Evolutionary conservation across 2,113 vertebrate species (phyloP).

Genomic region (Megaleporinus macrocephalus): DNA sequence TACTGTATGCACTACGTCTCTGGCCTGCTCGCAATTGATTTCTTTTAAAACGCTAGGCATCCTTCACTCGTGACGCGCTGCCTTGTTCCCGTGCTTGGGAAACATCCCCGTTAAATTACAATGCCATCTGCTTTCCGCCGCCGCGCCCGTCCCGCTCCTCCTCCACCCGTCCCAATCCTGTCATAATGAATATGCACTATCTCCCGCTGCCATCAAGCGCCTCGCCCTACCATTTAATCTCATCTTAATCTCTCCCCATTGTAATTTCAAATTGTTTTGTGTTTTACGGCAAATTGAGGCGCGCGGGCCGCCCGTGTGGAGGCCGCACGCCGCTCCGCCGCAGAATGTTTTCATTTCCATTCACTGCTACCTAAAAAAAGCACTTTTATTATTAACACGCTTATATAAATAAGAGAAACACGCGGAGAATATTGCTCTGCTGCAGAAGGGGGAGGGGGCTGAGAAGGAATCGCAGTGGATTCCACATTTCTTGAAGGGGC

Average conservation of each 20-base stretch:
- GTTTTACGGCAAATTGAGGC: slow-evolving; percentile 79
- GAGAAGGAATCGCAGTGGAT: background rate
- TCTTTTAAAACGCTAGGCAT: slow-evolving; percentile 71
- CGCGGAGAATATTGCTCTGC: slow-evolving; percentile 53
- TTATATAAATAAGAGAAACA: slow-evolving; percentile 70
- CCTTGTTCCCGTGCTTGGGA: slow-evolving; percentile 55
- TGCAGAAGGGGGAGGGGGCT: slow-evolving; percentile 26
- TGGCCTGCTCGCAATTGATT: slow-evolving; percentile 81
- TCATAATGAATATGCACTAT: slow-evolving; percentile 72
- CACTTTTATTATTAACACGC: slow-evolving; percentile 75
- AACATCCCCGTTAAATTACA: slow-evolving; percentile 65
- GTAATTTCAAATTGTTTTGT: slow-evolving; percentile 83
- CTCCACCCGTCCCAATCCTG: slow-evolving; percentile 57
- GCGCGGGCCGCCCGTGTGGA: slow-evolving; percentile 59
- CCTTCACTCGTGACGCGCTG: slow-evolving; percentile 51
- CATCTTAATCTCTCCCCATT: slow-evolving; percentile 78
- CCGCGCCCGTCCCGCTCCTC: slow-evolving; percentile 49
- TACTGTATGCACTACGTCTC: slow-evolving; percentile 79
- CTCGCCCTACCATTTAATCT: slow-evolving; percentile 74
- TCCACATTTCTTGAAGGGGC: background rate
- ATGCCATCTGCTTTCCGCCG: slow-evolving; percentile 63
- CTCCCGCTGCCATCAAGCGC: slow-evolving; percentile 66
- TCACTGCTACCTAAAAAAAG: slow-evolving; percentile 64
- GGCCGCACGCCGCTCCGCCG: slow-evolving; percentile 43
- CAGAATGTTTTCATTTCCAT: slow-evolving; percentile 72